Percentiles rank a stretch among this genome's conserved stretches.
Evolutionary conservation across 2,113 vertebrate genomes (phyloP).

Genomic region (Chlamydotis undulata): DNA sequence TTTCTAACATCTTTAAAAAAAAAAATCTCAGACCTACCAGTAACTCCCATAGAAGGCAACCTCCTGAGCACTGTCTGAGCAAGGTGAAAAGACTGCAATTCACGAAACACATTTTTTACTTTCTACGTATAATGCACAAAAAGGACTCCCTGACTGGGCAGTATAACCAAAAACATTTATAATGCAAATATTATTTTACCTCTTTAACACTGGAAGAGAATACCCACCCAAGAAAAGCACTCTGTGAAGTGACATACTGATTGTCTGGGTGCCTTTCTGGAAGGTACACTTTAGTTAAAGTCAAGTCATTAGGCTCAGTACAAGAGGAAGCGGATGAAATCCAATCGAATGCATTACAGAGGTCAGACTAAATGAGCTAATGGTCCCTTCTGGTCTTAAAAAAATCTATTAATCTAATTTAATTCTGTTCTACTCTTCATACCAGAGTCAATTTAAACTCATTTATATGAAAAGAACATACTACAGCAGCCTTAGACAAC

Average conservation of each 20-base stretch:
- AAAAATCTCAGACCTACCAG: not conserved
- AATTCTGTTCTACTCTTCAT: conserved; percentile 61
- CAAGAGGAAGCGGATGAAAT: conserved; percentile 43
- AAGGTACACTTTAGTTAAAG: conserved; percentile 5
- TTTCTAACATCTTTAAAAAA: not conserved
- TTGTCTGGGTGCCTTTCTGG: conserved; percentile 4
- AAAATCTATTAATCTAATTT: conserved; percentile 72
- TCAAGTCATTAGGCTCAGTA: conserved; percentile 46
- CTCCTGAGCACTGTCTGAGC: not conserved
- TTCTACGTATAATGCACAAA: not conserved
- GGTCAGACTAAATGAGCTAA: conserved; percentile 66
- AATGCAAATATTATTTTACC: not conserved
- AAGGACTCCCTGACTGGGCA: fast-evolving
- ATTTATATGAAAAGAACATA: conserved; percentile 50
- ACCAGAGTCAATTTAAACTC: conserved; percentile 57
- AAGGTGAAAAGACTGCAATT: not conserved
- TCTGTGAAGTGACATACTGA: not conserved
- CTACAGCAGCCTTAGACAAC: not conserved
- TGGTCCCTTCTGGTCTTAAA: conserved; percentile 63
- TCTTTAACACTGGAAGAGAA: not conserved
- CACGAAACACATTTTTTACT: not conserved
- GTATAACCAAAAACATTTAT: not conserved
- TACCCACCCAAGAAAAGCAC: not conserved
- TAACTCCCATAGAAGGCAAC: not conserved
- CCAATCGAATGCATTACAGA: conserved; percentile 59